A percentile compares a stretch with the other conserved stretches of the same genome.
Evolutionary conservation across 2,888 invertebrate genomes (phyloP).

Genomic region (Catocala fraxini): DNA sequence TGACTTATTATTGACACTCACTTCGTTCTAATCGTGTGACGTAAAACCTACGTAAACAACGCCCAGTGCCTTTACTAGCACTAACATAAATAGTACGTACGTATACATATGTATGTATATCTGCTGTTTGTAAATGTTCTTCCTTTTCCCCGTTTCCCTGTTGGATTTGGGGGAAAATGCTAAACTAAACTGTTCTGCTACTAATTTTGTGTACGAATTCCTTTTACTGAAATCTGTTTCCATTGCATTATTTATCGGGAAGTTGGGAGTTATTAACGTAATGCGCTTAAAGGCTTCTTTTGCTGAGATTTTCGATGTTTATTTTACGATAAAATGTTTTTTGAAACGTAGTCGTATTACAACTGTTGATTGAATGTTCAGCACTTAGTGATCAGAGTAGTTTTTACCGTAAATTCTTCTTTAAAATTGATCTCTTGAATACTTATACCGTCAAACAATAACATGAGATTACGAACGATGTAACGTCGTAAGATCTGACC

Average conservation of each 20-base stretch:
- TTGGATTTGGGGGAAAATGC: constrained; percentile 2
- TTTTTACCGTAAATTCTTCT: too few relatives aligned
- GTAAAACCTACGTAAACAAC: constrained; percentile 5
- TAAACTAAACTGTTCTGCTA: constrained; percentile 14
- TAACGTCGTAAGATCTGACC: constrained; percentile 4
- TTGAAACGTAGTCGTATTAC: constrained; percentile 2
- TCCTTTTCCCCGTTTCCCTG: background rate
- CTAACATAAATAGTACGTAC: background rate
- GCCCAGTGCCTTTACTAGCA: background rate
- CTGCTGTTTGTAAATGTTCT: background rate
- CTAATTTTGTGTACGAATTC: constrained; percentile 25
- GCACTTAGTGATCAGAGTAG: too few relatives aligned
- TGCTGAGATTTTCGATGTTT: constrained; percentile 53
- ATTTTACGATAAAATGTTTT: constrained; percentile 49
- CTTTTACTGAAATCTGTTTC: constrained; percentile 37
- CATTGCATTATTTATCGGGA: constrained; percentile 39
- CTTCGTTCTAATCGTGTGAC: constrained; percentile 26
- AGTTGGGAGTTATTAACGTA: constrained; percentile 51
- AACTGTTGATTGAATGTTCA: too few relatives aligned
- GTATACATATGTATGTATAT: background rate
- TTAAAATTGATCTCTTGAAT: too few relatives aligned
- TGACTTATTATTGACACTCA: constrained; percentile 45
- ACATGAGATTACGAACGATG: background rate
- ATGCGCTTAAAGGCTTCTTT: constrained; percentile 47
- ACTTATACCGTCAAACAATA: too few relatives aligned